Evolutionary conservation across 2,797 vertebrate genomes (phyloP).

Genomic region (Lepus townsendii): DNA sequence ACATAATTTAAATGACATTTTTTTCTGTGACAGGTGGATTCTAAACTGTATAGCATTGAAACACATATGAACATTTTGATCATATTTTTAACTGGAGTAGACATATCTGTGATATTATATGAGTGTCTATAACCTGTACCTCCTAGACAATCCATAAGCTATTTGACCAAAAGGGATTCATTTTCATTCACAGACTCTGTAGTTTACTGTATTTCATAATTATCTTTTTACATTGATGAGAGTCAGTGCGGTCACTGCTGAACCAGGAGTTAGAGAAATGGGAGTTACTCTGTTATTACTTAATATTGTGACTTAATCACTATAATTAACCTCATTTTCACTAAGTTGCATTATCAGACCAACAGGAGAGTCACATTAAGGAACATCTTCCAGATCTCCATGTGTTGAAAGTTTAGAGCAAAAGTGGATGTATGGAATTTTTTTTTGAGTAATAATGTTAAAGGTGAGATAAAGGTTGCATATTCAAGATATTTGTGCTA

Average conservation of each 20-base stretch:
- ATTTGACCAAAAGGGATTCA: not conserved
- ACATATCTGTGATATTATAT: not conserved
- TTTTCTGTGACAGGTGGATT: not conserved
- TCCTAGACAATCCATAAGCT: not conserved
- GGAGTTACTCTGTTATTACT: conserved; percentile 53
- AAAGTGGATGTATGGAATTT: not conserved
- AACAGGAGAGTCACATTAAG: not conserved
- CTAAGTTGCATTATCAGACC: conserved; percentile 38
- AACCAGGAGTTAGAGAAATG: conserved; percentile 32
- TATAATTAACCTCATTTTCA: conserved; percentile 49
- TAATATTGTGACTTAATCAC: conserved; percentile 49
- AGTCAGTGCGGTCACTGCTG: not conserved
- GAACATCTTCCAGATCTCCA: conserved; percentile 9
- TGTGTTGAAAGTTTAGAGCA: not conserved
- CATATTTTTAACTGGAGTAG: not conserved
- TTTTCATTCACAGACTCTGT: not conserved
- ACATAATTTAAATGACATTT: not conserved
- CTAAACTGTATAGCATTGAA: conserved; percentile 1
- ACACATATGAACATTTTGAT: conserved; percentile 38
- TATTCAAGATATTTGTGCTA: not conserved
- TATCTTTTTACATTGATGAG: conserved; percentile 52
- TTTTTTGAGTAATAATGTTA: not conserved
- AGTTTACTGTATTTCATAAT: not conserved
- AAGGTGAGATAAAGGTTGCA: not conserved
- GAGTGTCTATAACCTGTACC: not conserved